phyloP scores from a whole-genome alignment of 2,797 vertebrate genomes.

The Taenioides sp. region DNA sequence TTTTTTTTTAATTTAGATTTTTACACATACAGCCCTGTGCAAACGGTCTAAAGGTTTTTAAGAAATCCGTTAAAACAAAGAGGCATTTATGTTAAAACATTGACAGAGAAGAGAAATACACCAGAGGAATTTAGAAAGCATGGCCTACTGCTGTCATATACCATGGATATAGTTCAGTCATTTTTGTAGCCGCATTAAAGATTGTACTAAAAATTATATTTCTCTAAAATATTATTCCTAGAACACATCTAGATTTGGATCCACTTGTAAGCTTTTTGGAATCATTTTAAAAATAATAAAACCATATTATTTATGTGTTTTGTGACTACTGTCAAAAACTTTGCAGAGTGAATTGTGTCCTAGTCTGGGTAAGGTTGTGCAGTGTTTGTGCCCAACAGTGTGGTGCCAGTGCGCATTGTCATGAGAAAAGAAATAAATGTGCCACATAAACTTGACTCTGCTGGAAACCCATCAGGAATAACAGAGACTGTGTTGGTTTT shows the following conservation, averaged over 20 bases:
- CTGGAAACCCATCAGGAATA: slow-evolving; percentile 65
- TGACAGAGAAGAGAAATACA: background rate
- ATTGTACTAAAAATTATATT: background rate
- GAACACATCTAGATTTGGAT: background rate
- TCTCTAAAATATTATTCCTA: background rate
- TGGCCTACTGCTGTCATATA: background rate
- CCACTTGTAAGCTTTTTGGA: background rate
- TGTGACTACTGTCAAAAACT: background rate
- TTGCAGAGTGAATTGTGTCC: background rate
- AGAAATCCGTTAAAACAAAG: slow-evolving; percentile 32
- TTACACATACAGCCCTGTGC: no score
- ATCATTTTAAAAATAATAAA: background rate
- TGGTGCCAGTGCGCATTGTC: slow-evolving; percentile 51
- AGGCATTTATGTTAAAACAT: background rate
- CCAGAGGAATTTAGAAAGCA: background rate
- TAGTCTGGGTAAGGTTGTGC: slow-evolving; percentile 43
- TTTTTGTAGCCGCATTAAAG: background rate
- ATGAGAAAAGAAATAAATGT: slow-evolving; percentile 61
- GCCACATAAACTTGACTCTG: slow-evolving; percentile 68
- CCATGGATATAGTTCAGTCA: background rate
- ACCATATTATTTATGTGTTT: background rate
- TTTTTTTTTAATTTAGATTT: background rate
- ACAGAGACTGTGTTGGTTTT: slow-evolving; percentile 47
- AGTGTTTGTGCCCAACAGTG: slow-evolving; percentile 58
- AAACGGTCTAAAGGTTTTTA: background rate